These are phyloP conservation scores for Agapostemon virescens DNA, from an alignment of 2,888 invertebrate species.

Conservation along the genomic window DNA sequence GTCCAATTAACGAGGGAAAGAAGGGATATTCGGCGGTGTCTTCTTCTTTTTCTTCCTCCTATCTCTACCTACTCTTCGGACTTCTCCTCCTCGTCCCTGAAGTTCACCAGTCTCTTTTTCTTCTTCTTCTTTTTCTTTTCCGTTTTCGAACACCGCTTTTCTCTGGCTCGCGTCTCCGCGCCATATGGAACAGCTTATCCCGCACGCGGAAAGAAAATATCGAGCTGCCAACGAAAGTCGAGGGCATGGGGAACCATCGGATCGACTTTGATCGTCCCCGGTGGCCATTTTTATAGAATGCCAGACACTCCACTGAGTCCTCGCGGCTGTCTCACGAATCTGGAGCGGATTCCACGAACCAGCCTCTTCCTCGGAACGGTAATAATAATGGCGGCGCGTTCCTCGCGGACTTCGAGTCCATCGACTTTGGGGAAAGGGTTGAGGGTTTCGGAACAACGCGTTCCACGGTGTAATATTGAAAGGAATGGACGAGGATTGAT, in stretches of 20 bases:
- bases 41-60: neutral
- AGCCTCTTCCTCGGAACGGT: neutral
- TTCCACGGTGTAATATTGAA: neutral
- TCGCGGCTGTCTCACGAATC: slow-evolving; percentile 60
- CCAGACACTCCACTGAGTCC: slow-evolving; percentile 47
- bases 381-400: neutral
- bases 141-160: neutral
- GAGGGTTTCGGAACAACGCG: neutral
- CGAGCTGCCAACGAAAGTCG: slow-evolving; percentile 43
- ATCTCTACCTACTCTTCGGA: neutral
- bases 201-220: slow-evolving; percentile 67
- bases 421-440: slow-evolving; percentile 5
- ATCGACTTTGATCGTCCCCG: slow-evolving; percentile 69
- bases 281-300: slow-evolving; percentile 65
- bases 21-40: slow-evolving; percentile 4
- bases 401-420: neutral
- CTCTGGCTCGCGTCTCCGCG: slow-evolving; percentile 23
- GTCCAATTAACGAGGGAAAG: slow-evolving; percentile 55
- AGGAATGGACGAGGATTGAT: neutral
- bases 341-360: slow-evolving; percentile 18
- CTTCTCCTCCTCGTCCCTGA: neutral
- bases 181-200: slow-evolving; percentile 69
- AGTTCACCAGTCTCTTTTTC: neutral
- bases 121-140: neutral
- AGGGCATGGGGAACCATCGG: slow-evolving; percentile 30